phyloP scores from a whole-genome alignment of 2,888 invertebrate genomes.

The Nephrotoma appendiculata region DNA sequence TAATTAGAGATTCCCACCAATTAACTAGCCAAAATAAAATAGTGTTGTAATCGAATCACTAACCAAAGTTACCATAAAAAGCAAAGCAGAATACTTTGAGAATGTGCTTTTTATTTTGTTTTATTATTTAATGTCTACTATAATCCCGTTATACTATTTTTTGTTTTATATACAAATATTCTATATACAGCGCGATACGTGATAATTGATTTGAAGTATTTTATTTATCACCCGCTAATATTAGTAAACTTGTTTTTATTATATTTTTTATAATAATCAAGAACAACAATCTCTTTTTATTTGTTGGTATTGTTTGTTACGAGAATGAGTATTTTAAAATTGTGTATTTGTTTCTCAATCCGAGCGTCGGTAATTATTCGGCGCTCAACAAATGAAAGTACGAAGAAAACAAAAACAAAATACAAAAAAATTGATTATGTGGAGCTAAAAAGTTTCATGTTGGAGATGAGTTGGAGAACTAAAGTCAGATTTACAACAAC shows the following conservation, averaged over 20 bases:
- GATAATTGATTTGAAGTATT: not conserved
- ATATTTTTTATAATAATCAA: not conserved
- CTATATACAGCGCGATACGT: not conserved
- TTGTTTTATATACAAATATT: not conserved
- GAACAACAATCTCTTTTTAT: not conserved
- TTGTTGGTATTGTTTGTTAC: not conserved
- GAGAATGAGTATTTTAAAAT: not conserved
- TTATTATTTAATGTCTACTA: not conserved
- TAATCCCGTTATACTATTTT: not conserved
- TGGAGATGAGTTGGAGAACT: conserved; percentile 3
- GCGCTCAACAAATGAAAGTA: not conserved
- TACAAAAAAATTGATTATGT: not conserved
- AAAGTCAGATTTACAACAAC: conserved; percentile 1
- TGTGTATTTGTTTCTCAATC: not conserved
- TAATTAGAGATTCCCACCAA: not conserved
- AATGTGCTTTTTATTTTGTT: not conserved
- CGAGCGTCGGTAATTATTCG: not conserved
- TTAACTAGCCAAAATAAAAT: not conserved
- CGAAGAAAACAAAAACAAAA: not conserved
- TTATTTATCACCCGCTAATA: not conserved
- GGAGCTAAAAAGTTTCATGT: not conserved
- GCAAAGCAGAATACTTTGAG: not conserved
- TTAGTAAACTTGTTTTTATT: not conserved
- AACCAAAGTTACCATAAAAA: not conserved
- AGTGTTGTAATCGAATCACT: not conserved